These are phyloP conservation scores for Edolisoma coerulescens DNA, from an alignment of 2,113 vertebrate genomes.

Conservation along the genomic window DNA sequence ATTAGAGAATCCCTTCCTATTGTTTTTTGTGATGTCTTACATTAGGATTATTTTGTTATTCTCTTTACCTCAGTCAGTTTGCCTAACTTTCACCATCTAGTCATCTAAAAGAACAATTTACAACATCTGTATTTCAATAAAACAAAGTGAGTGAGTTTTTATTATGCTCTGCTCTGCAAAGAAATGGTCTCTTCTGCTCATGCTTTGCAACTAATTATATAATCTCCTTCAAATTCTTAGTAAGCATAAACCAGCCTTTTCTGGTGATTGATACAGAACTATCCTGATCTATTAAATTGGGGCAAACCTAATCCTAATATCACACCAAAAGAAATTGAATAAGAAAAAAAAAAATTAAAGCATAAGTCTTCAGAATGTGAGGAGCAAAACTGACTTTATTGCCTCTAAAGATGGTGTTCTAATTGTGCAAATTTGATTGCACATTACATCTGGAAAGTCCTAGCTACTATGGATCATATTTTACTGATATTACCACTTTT, in stretches of 20 bases:
- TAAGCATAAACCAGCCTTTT: not conserved
- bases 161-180: not conserved
- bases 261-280: not conserved
- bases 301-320: not conserved
- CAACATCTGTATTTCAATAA: not conserved
- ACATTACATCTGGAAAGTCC: not conserved
- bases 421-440: not conserved
- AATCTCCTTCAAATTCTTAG: not conserved
- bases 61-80: not conserved
- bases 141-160: not conserved
- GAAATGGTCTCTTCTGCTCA: not conserved
- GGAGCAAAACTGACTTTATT: not conserved
- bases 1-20: not conserved
- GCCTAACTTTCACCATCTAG: not conserved
- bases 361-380: not conserved
- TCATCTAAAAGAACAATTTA: not conserved
- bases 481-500: not conserved
- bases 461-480: not conserved
- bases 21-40: not conserved
- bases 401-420: not conserved
- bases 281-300: not conserved
- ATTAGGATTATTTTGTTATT: not conserved
- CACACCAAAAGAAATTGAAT: not conserved
- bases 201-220: not conserved
- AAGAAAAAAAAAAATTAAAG: not conserved